Percentiles rank a stretch among this genome's conserved stretches.
Evolutionary conservation across 2,797 vertebrate species (phyloP).

Genomic region (Epinephelus awoara): DNA sequence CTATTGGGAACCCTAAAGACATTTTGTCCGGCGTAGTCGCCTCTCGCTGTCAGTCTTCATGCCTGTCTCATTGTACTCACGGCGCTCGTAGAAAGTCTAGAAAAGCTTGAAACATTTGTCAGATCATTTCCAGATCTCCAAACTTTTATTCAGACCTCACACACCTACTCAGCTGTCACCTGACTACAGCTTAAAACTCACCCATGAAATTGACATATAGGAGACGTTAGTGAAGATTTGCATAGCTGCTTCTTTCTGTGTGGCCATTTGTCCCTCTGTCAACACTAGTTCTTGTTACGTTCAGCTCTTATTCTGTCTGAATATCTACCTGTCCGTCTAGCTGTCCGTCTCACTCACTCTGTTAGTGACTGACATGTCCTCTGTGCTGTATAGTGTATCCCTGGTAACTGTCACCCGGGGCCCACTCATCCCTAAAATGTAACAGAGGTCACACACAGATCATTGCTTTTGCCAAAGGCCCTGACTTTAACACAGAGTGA

Average conservation of each 20-base stretch:
- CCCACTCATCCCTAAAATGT: conserved; percentile 70
- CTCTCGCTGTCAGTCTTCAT: conserved; percentile 52
- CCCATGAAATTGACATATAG: conserved; percentile 22
- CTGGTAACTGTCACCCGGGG: conserved; percentile 72
- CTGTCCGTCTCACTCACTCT: conserved; percentile 47
- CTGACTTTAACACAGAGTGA: conserved; percentile 72
- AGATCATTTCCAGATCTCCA: conserved; percentile 52
- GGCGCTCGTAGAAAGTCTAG: conserved; percentile 32
- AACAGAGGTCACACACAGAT: conserved; percentile 78
- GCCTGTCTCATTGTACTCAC: conserved; percentile 49
- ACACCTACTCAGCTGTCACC: conserved; percentile 49
- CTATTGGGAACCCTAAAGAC: conserved; percentile 72
- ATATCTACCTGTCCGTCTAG: conserved; percentile 60
- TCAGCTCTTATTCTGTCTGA: conserved; percentile 40
- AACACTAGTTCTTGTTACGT: conserved; percentile 47
- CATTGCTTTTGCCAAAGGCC: conserved; percentile 71
- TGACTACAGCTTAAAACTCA: conserved; percentile 4
- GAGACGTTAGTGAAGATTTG: conserved; percentile 19
- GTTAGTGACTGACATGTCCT: conserved; percentile 65
- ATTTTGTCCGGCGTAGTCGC: conserved; percentile 61
- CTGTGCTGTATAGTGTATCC: conserved; percentile 64
- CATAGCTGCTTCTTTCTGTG: conserved; percentile 14
- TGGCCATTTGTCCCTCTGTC: conserved; percentile 65
- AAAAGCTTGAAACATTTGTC: conserved; percentile 45
- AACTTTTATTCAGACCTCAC: conserved; percentile 48